phyloP scores from a whole-genome alignment of 2,888 invertebrate genomes.

The Cheilosia scutellata region DNA sequence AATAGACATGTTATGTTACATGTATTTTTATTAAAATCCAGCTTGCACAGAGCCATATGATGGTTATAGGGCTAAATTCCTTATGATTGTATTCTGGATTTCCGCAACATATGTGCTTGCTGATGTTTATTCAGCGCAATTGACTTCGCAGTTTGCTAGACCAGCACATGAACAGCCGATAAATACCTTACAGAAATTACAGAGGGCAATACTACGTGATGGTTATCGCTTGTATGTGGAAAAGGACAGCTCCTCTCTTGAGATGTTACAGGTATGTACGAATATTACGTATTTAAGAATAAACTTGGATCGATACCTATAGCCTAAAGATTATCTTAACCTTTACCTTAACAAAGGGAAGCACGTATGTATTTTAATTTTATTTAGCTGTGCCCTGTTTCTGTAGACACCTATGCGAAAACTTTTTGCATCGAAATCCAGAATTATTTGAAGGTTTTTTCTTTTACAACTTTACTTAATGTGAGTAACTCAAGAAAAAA shows the following conservation, averaged over 20 bases:
- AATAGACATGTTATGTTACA: neutral
- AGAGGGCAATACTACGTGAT: constrained; percentile 87
- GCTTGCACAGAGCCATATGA: constrained; percentile 85
- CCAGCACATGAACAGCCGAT: constrained; percentile 90
- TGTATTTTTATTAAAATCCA: constrained; percentile 50
- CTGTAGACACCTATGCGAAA: neutral
- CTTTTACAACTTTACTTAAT: too few relatives aligned
- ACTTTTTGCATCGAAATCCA: neutral
- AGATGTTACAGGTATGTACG: constrained; percentile 87
- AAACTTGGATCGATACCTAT: too few relatives aligned
- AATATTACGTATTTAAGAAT: too few relatives aligned
- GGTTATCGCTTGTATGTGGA: constrained; percentile 89
- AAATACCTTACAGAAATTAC: constrained; percentile 87
- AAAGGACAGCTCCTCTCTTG: constrained; percentile 89
- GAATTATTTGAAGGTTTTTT: too few relatives aligned
- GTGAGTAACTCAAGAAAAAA: too few relatives aligned
- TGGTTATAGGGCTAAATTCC: constrained; percentile 88
- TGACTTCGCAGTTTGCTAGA: constrained; percentile 90
- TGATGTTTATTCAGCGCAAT: constrained; percentile 91
- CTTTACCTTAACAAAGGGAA: too few relatives aligned
- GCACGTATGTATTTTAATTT: too few relatives aligned
- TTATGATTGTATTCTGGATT: constrained; percentile 89
- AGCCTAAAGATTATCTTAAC: too few relatives aligned
- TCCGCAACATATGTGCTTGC: constrained; percentile 91
- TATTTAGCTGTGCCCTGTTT: too few relatives aligned